Evolutionary conservation across 2,888 invertebrate species (phyloP), one percentile per base, ranked within the genome.

Genomic region (Pteria penguin): DNA sequence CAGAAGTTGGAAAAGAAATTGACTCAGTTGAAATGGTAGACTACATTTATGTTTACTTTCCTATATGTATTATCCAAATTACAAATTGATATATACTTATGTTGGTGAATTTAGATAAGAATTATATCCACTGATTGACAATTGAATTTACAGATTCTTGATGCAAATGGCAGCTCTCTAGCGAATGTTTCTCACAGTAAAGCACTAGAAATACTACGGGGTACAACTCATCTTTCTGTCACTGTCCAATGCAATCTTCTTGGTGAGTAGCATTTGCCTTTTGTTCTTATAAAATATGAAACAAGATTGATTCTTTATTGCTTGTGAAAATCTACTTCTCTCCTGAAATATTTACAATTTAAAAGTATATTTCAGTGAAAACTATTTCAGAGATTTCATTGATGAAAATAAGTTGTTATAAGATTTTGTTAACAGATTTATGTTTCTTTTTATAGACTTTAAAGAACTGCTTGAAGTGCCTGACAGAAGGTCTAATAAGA

Each of bases 91-190:
- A n/a, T n/a, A n/a, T n/a, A n/a, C n/a, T n/a, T n/a, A n/a, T n/a
- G n/a, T n/a, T n/a, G n/a, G n/a, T n/a, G n/a, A n/a, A n/a, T n/a
- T n/a, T n/a, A n/a, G n/a, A n/a, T n/a, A n/a, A n/a, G n/a, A n/a
- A n/a, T n/a, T n/a, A n/a, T n/a, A n/a, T n/a, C n/a, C n/a, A n/a
- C n/a, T n/a, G n/a, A n/a, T n/a, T n/a, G n/a, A n/a, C n/a, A n/a
- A n/a, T n/a, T n/a, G n/a, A n/a, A n/a, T n/a, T 45, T 57, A 26
- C 69, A 93, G 94, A 97, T 99, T 80, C 94, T 99, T 84, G 98
- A 98, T 93, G 98, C 99, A 0, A 99, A 99, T 92, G 98, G 98
- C 32, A 97, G 98, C 91, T 97, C 96, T 89, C 98, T 99, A 92
- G 96, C 97, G 89, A 97, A 97, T 93, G 97, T 99, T 63, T 96